A percentile compares a stretch with the other conserved stretches of the same genome.
These are phyloP conservation scores for Myotis brandtii DNA, from an alignment of 2,113 vertebrate species.

Conservation along the genomic window DNA sequence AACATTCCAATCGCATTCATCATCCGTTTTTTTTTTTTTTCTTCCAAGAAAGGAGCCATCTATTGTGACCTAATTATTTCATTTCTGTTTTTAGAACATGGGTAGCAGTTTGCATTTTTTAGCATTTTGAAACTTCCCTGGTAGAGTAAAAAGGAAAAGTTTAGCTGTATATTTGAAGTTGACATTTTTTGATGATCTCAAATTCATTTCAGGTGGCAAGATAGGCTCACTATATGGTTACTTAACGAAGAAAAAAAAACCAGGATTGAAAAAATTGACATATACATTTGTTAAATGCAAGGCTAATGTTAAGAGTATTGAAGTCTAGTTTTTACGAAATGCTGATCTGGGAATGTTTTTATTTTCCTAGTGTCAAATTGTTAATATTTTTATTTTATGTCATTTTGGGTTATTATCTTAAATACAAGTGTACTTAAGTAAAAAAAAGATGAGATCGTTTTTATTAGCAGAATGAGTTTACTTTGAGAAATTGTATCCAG, in stretches of 20 bases:
- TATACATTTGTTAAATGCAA: not conserved
- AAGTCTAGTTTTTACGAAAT: not conserved
- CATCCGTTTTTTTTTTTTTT: not conserved
- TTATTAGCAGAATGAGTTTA: not conserved
- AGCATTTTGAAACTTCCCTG: slow-evolving; percentile 32
- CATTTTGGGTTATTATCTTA: not conserved
- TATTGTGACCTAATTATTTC: slow-evolving; percentile 66
- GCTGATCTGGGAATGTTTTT: not conserved
- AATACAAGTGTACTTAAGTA: not conserved
- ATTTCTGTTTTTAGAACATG: slow-evolving; percentile 58
- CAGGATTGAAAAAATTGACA: not conserved
- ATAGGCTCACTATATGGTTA: not conserved
- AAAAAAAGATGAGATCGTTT: not conserved
- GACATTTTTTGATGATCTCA: slow-evolving; percentile 16
- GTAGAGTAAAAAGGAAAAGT: slow-evolving; percentile 32
- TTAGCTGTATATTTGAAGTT: not conserved
- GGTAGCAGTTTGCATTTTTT: slow-evolving; percentile 35
- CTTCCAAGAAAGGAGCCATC: slow-evolving; percentile 8
- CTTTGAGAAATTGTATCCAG: slow-evolving; percentile 1
- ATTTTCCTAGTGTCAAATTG: not conserved
- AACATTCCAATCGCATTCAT: slow-evolving; percentile 70
- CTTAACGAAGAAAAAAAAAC: slow-evolving; percentile 49
- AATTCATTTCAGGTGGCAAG: not conserved
- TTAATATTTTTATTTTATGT: not conserved
- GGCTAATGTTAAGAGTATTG: not conserved